A percentile compares a stretch with the other conserved stretches of the same genome.
These are phyloP conservation scores for Aricia artaxerxes DNA, from an alignment of 2,888 invertebrate genomes.

Conservation along the genomic window DNA sequence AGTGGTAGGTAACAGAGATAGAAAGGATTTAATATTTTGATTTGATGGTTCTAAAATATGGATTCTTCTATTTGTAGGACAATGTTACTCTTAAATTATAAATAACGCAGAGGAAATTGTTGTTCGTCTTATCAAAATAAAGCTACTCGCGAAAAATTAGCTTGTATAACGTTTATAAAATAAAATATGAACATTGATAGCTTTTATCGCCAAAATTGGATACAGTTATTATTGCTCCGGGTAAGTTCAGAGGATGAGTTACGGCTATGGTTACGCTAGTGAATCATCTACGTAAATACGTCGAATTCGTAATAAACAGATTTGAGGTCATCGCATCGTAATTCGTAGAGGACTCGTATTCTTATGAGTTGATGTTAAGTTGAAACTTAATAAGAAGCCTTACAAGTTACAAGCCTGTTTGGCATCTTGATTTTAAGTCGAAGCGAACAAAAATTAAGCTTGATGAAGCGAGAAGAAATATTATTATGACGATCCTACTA, in stretches of 20 bases:
- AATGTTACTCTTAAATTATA: too few relatives aligned
- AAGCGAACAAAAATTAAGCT: neutral
- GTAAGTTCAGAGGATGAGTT: slow-evolving; percentile 3
- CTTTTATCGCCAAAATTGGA: neutral
- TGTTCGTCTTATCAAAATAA: too few relatives aligned
- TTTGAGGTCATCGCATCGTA: neutral
- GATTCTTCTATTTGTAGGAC: too few relatives aligned
- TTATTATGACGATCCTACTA: neutral
- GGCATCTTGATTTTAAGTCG: neutral
- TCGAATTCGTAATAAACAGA: slow-evolving; percentile 4
- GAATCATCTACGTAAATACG: slow-evolving; percentile 4
- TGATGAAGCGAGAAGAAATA: neutral
- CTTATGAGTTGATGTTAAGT: neutral
- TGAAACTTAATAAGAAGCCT: neutral
- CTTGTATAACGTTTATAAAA: neutral
- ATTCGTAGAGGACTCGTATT: neutral
- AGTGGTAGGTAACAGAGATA: too few relatives aligned
- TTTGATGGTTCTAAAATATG: too few relatives aligned
- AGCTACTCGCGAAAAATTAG: too few relatives aligned
- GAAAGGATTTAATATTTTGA: too few relatives aligned
- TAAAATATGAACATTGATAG: neutral
- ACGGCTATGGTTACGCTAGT: neutral
- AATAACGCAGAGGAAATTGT: too few relatives aligned
- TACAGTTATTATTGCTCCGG: neutral
- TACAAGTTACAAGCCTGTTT: neutral